Evolutionary conservation across 2,888 invertebrate genomes (phyloP).

Genomic region (Euspilapteryx auroguttella): DNA sequence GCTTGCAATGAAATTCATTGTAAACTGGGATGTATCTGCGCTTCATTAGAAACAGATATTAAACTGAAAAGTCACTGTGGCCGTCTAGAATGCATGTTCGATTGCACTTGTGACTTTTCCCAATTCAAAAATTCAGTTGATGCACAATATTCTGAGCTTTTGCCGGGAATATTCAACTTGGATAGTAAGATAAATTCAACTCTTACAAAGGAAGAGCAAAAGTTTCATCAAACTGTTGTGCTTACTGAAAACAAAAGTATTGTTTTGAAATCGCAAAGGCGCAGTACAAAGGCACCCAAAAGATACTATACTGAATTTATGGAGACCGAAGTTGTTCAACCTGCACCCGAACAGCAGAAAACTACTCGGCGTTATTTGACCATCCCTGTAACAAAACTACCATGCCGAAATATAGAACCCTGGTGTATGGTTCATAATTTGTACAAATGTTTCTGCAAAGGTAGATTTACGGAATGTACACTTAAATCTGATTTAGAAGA

Average conservation of each 20-base stretch:
- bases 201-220: slow-evolving; percentile 69
- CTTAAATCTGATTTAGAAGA: slow-evolving; percentile 3
- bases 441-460: slow-evolving; percentile 68
- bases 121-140: slow-evolving; percentile 21
- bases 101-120: slow-evolving; percentile 39
- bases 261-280: slow-evolving; percentile 59
- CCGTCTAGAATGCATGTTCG: slow-evolving; percentile 62
- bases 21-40: slow-evolving; percentile 68
- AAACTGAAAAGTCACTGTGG: slow-evolving; percentile 64
- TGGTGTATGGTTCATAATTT: slow-evolving; percentile 69
- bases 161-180: slow-evolving; percentile 34
- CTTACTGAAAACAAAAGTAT: slow-evolving; percentile 66
- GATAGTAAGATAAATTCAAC: slow-evolving; percentile 52
- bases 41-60: slow-evolving; percentile 48
- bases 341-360: no score
- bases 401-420: slow-evolving; percentile 50
- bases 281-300: slow-evolving; percentile 63
- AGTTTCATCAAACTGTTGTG: slow-evolving; percentile 73
- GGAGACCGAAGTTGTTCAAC: slow-evolving; percentile 22
- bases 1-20: slow-evolving; percentile 61
- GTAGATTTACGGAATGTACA: slow-evolving; percentile 22
- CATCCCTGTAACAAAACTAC: slow-evolving; percentile 20
- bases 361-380: slow-evolving; percentile 15
- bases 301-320: slow-evolving; percentile 63
- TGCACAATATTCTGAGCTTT: slow-evolving; percentile 18